Evolutionary conservation across 1,140 invertebrate genomes (phyloP), one percentile per base, ranked within the genome.

Genomic region (Temnothorax nylanderi): DNA sequence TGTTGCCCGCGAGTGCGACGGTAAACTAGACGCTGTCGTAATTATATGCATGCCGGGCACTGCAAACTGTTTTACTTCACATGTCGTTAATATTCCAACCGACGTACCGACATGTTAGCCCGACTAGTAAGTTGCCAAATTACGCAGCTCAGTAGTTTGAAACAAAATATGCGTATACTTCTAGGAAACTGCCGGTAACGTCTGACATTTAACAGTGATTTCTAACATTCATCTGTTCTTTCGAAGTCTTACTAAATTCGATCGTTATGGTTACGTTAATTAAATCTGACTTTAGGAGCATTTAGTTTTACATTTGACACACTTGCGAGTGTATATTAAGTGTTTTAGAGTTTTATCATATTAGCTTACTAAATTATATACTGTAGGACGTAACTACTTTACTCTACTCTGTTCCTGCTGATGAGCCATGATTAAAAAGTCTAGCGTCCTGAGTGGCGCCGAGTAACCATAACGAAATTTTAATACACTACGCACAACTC

Each of bases 61-160:
- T 58, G 47, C 58, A 87, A 88, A 64, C 86, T 87, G 86, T 84
- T 85, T 87, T 58, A 74, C 86, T 85, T 69, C 81, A 32, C 86
- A 60, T 77, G 87, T 71, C 72, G 74, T 87, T 87, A 85, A 87
- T 87, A 87, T 85, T 87, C 72, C 87, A n/a, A 76, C 81, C 58
- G 80, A 51, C 60, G 78, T 82, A 51, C 80, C 54, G 80, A 84
- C 80, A 44, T 54, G 80, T 34, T 44, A 56, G 49, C 60, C 5
- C 60, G 47, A 47, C 82, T 34, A 85, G 47, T 81, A 86, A 89
- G 74, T 89, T 81, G 64, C 47, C 58, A 60, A 80, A 89, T 88
- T 86, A 74, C 21, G n/a, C 10, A 41, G 44, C 16, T 21, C 69
- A 72, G 51, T 56, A 47, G 49, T 85, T 32, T 3, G 74, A 44